Conservation (phyloP, 2,113 vertebrate genomes). For the Felis chaus region DNA sequence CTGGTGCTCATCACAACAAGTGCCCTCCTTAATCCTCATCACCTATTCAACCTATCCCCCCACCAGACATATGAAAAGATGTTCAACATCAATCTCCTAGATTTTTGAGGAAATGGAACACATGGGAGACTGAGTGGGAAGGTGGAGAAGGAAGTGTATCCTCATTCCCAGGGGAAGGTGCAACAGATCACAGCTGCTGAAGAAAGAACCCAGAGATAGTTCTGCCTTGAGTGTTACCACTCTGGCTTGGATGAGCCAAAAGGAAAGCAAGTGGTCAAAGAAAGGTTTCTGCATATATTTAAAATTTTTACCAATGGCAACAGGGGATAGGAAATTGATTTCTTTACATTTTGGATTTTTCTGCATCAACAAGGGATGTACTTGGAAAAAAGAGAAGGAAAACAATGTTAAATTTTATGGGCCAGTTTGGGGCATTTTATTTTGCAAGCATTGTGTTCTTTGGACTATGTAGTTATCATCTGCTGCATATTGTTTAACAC, state of each 20-base stretch:
- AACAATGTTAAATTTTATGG: slow-evolving; percentile 49
- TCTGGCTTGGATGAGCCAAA: not conserved
- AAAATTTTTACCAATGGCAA: not conserved
- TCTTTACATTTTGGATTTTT: slow-evolving; percentile 56
- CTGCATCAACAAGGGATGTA: slow-evolving; percentile 23
- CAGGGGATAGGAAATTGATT: not conserved
- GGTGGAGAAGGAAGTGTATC: not conserved
- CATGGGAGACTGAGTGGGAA: not conserved
- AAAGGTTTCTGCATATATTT: slow-evolving; percentile 1
- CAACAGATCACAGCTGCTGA: not conserved
- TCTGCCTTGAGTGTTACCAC: not conserved
- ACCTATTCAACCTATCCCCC: not conserved
- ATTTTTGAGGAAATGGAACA: slow-evolving; percentile 1
- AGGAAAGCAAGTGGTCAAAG: not conserved
- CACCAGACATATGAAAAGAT: not conserved
- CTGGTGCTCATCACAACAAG: not conserved
- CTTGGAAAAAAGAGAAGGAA: slow-evolving; percentile 59
- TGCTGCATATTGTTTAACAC: slow-evolving; percentile 65
- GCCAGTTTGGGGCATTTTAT: slow-evolving; percentile 56
- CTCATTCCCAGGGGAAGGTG: not conserved
- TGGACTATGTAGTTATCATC: slow-evolving; percentile 60
- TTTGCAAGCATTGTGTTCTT: slow-evolving; percentile 57
- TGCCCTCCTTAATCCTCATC: not conserved
- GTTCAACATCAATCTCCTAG: not conserved
- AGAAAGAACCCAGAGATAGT: not conserved